Percentiles rank a stretch among this genome's conserved stretches.
Conservation (phyloP, 2,888 invertebrate species). For the Micoletzkya japonica region DNA sequence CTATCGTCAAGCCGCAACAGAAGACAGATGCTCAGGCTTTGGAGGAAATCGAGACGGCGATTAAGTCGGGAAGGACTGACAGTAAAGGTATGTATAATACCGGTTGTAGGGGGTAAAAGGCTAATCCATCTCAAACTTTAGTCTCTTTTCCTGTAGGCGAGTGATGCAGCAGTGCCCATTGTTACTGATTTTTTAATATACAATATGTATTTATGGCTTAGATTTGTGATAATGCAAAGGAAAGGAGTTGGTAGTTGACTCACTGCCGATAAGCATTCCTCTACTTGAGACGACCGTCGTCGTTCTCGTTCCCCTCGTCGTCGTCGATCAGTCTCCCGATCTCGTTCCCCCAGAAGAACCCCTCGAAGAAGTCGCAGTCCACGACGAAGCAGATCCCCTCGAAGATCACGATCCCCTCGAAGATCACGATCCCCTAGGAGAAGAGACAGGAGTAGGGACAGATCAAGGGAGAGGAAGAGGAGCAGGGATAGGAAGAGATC, state of each 20-base stretch:
- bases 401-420: conserved; percentile 22
- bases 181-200: no score
- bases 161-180: no score
- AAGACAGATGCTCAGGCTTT: conserved; percentile 94
- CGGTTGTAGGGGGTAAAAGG: no score
- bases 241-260: no score
- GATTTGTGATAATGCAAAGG: no score
- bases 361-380: no score
- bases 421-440: conserved; percentile 11
- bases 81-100: no score
- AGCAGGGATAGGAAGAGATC: conserved; percentile 28
- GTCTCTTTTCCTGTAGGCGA: no score
- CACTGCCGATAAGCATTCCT: no score
- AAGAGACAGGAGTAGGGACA: conserved; percentile 21
- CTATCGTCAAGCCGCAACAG: conserved; percentile 83
- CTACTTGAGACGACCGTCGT: no score
- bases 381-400: conserved; percentile 9
- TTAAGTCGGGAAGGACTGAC: conserved; percentile 71
- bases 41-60: conserved; percentile 92
- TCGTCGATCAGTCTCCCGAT: conserved; percentile 5
- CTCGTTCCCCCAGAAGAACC: not conserved
- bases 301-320: conserved; percentile 18
- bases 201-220: no score
- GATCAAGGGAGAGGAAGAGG: conserved; percentile 32
- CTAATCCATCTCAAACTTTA: no score